These are phyloP conservation scores for Cephus rjabovi DNA, from an alignment of 2,888 invertebrate genomes.

Conservation along the genomic window DNA sequence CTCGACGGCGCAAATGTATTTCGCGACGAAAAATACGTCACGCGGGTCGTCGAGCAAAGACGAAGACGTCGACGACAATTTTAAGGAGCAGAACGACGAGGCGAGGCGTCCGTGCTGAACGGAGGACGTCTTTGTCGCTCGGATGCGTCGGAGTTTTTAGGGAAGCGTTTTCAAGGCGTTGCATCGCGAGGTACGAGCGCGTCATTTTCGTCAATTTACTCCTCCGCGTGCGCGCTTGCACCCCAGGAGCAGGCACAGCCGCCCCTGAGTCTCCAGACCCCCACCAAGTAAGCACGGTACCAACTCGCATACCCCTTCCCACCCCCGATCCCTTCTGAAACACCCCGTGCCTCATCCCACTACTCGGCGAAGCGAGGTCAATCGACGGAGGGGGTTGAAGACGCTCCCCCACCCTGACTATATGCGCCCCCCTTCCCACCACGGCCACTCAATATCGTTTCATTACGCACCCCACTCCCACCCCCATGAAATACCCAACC, in stretches of 20 bases:
- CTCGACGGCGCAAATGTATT: too few relatives aligned
- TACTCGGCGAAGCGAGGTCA: constrained; percentile 63
- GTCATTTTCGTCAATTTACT: constrained; percentile 64
- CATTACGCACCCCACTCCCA: constrained; percentile 58
- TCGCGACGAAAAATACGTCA: too few relatives aligned
- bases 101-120: constrained; percentile 2
- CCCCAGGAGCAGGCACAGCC: background rate
- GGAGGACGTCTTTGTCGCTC: constrained; percentile 12
- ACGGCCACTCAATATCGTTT: constrained; percentile 63
- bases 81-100: background rate
- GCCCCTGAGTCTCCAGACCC: background rate
- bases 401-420: constrained; percentile 40
- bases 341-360: constrained; percentile 21
- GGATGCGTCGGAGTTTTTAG: constrained; percentile 29
- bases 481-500: constrained; percentile 25
- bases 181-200: constrained; percentile 30
- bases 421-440: constrained; percentile 15
- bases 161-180: constrained; percentile 33
- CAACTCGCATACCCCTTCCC: constrained; percentile 22
- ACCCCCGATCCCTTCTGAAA: constrained; percentile 20
- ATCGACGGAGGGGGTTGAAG: constrained; percentile 60
- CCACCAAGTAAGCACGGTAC: background rate
- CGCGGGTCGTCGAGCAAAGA: too few relatives aligned
- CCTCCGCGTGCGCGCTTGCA: constrained; percentile 21
- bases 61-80: too few relatives aligned